Base-by-base conservation (phyloP, 2,888 invertebrate genomes). In the Acanthoscelides obtectus region DNA sequence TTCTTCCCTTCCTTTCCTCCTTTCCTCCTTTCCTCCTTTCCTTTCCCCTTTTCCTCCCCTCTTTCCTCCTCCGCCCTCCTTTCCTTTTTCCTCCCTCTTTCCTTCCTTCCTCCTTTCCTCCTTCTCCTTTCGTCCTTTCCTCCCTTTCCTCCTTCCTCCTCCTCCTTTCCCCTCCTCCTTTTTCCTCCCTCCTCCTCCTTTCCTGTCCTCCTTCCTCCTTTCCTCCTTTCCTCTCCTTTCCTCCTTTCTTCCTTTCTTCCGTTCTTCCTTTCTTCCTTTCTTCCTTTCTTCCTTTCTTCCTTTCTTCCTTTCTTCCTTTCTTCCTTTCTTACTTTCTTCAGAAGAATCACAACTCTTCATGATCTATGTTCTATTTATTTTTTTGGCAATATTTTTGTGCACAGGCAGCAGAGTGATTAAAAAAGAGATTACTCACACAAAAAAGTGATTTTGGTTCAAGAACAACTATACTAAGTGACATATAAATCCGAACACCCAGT, bases 1-100 rank as follows among this genome's bases (percentile, higher is more conserved):
- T 67, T 70, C 66, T 20, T 67, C 20, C 67, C 45, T 70, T 70
- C 27, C 45, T 67, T 20, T 5, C 65, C 12, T 20, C n/a, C 20
- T 20, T 65, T 3, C 20, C 12, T 20, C 20, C 17, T 65, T 65
- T 20, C 20, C 17, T 12, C 20, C 65, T 65, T 20, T 20, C 20
- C 63, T 63, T 17, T 63, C 17, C 63, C 17, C 63, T 8, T 63
- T 17, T 12, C 63, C 17, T 63, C 63, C 17, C n/a, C n/a, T n/a
- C n/a, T n/a, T n/a, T n/a, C n/a, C n/a, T n/a, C n/a, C n/a, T n/a
- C n/a, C n/a, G n/a, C 17, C 17, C 17, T 17, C 17, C 63, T 63
- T 17, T 12, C 17, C 63, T 63, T 17, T 12, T 63, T 17, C 17
- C 8, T 63, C 17, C 63, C 17, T 63, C 63, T 17, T 63, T 63